Evolutionary conservation across 92 coral and sea anemone genomes (phyloP), one percentile per base, ranked within the genome.

Genomic region (Diadumene lineata): DNA sequence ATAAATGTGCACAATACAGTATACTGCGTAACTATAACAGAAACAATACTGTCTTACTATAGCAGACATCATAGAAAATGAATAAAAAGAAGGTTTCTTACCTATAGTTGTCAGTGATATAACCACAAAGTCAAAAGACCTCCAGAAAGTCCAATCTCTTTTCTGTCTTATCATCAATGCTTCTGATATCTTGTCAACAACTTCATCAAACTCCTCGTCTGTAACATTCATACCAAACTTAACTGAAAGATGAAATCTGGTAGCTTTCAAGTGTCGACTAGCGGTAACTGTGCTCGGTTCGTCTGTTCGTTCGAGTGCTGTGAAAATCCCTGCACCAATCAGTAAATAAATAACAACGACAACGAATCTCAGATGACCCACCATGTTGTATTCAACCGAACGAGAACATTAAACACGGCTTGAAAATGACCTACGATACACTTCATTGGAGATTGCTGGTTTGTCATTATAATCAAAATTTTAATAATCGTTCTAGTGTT

Each of bases 31-130:
- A n/a, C n/a, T n/a, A n/a, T n/a, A n/a, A n/a, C n/a, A n/a, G n/a
- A n/a, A n/a, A n/a, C n/a, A n/a, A n/a, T n/a, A n/a, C n/a, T n/a
- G n/a, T n/a, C n/a, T n/a, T n/a, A n/a, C n/a, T n/a, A n/a, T n/a
- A n/a, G n/a, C n/a, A n/a, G n/a, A n/a, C n/a, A n/a, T n/a, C n/a
- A n/a, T n/a, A n/a, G n/a, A 38, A 38, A 38, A 23, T 9, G 58
- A 3, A 31, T 46, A 34, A 43, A 67, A 67, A 67, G 0, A 24
- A n/a, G 1, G 4, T 6, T 73, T 4, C 84, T 77, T 31, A 84
- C 88, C 88, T 15, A 78, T 84, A 3, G 88, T 84, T 26, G 84
- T 84, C 34, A 84, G n/a, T 0, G 84, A 70, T 13, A 77, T 34
- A 46, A 71, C 27, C 3, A 66, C 76, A 64, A 84, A 84, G 33